Evolutionary conservation across 2,797 vertebrate genomes (phyloP), one percentile per base, ranked within the genome.

Genomic region (Oryzias sinensis): DNA sequence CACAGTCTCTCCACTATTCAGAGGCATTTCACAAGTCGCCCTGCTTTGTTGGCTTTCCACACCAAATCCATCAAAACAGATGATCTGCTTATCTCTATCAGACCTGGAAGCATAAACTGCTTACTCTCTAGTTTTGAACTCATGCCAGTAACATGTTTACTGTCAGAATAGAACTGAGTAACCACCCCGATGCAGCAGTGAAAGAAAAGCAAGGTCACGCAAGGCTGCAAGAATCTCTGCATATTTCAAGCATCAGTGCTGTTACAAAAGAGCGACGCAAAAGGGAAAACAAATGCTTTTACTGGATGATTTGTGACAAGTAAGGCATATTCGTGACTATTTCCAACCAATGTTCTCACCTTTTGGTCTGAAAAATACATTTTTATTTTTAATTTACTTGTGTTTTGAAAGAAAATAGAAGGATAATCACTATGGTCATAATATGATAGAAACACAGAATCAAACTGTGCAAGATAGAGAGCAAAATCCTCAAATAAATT

Each of bases 81-180:
- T 84, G 65, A 87, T 81, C 82, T 81, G 81, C 84, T 87, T 82
- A 85, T 80, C 77, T 84, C 65, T 70, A 61, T 76, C 78, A 75
- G 73, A 80, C 47, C 74, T 73, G 70, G 67, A 56, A 60, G 49
- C 66, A 67, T 81, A 74, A 86, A 87, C 77, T 77, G 81, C 79
- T 82, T 71, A 81, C 71, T 64, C 66, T 50, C 65, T 57, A 53
- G 80, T 61, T 71, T 56, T 69, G 76, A 68, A 65, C 64, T 53
- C 27, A 70, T 75, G 77, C 76, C 76, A 70, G 55, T 62, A 54
- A 70, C 81, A 77, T 79, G 66, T 77, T 82, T 76, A 72, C 62
- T 25, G 60, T 68, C 62, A 58, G 70, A 53, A 51, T 67, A 64
- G 62, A 50, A 50, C 48, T 53, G 66, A 6, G 15, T 62, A 47